Conservation (phyloP, 2,797 vertebrate species). For the Fistularia commersonii region DNA sequence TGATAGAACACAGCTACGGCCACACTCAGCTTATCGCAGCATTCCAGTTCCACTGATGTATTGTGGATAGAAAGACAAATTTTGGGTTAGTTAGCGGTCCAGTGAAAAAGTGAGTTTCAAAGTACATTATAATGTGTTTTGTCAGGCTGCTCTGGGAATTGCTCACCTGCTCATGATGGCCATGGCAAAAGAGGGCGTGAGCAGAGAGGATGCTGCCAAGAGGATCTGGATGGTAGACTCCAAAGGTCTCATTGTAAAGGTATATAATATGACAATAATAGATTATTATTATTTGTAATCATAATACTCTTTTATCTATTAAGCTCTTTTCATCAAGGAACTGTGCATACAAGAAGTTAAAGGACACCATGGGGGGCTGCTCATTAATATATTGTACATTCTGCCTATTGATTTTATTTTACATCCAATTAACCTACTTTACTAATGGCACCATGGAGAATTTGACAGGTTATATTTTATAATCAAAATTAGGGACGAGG, state of each 20-base stretch:
- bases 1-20: too few relatives aligned
- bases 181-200: slow-evolving; percentile 88
- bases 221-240: slow-evolving; percentile 99
- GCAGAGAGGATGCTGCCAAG: slow-evolving; percentile 81
- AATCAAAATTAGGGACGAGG: slow-evolving; percentile 78
- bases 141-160: slow-evolving; percentile 92
- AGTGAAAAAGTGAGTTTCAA: background rate
- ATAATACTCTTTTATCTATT: background rate
- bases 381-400: too few relatives aligned
- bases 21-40: too few relatives aligned
- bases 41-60: too few relatives aligned
- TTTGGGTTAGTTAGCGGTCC: too few relatives aligned
- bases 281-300: background rate
- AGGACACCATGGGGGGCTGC: background rate
- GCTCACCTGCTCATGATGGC: slow-evolving; percentile 93
- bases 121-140: background rate
- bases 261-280: slow-evolving; percentile 43
- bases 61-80: too few relatives aligned
- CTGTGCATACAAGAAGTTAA: background rate
- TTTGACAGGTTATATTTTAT: too few relatives aligned
- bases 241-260: slow-evolving; percentile 94
- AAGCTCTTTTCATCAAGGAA: background rate
- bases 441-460: too few relatives aligned
- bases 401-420: too few relatives aligned
- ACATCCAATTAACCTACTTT: too few relatives aligned